These are phyloP conservation scores for Orius laevigatus DNA, from an alignment of 1,140 invertebrate genomes.

Conservation along the genomic window DNA sequence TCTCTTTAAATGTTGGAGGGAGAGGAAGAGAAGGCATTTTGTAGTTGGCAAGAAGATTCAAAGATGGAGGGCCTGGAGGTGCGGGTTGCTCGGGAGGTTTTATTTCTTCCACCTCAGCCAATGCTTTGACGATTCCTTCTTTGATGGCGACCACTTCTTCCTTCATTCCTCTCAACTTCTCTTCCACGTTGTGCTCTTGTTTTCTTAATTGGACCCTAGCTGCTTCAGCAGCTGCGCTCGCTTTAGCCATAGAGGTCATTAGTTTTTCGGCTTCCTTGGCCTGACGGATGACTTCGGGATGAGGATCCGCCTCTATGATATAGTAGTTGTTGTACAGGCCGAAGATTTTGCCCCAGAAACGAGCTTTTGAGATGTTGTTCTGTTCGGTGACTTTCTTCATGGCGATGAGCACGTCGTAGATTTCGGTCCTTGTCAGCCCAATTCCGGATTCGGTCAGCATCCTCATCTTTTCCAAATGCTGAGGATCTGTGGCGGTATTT, in stretches of 20 bases:
- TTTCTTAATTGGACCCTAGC: not conserved
- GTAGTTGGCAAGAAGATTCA: conserved; percentile 3
- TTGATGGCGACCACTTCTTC: conserved; percentile 9
- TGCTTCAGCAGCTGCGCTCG: not conserved
- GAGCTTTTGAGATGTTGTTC: conserved; percentile 1
- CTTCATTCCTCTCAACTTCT: conserved; percentile 7
- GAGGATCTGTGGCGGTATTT: conserved; percentile 2
- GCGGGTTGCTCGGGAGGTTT: not conserved
- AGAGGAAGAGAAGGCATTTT: conserved; percentile 3
- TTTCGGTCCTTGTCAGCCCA: not conserved
- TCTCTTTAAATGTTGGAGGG: not conserved
- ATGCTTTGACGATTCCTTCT: conserved; percentile 5
- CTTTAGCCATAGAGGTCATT: not conserved
- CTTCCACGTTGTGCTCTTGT: conserved; percentile 1
- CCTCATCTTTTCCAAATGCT: conserved; percentile 1
- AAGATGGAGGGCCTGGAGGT: not conserved
- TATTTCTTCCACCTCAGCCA: not conserved
- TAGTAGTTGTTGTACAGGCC: conserved; percentile 2
- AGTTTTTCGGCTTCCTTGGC: conserved; percentile 2
- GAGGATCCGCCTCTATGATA: not conserved
- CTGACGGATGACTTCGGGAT: not conserved
- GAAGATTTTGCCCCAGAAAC: conserved; percentile 7
- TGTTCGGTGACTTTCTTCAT: conserved; percentile 5
- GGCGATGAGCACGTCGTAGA: conserved; percentile 5
- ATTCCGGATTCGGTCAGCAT: conserved; percentile 1